Conservation (phyloP, 2,888 invertebrate genomes). For the Gibbula magus region DNA sequence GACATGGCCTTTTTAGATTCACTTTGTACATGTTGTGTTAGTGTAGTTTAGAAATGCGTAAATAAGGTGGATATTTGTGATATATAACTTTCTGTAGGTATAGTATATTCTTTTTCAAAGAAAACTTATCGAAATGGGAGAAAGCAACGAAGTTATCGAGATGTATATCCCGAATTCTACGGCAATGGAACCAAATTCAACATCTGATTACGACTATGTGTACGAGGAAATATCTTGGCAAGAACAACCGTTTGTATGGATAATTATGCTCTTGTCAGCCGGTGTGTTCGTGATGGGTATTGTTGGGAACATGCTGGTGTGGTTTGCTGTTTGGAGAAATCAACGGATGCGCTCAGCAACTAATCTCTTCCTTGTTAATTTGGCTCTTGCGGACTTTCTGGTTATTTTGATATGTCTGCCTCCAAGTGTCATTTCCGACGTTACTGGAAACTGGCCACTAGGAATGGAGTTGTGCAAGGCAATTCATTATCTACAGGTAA, state of each 20-base stretch:
- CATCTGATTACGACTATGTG: not conserved
- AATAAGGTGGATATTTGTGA: too few species aligned
- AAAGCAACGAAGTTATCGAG: slow-evolving; percentile 2
- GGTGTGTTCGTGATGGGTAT: slow-evolving; percentile 88
- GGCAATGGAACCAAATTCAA: not conserved
- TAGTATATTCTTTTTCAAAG: too few species aligned
- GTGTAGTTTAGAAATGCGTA: too few species aligned
- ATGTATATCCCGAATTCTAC: not conserved
- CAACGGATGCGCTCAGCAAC: slow-evolving; percentile 93
- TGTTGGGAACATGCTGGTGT: slow-evolving; percentile 91
- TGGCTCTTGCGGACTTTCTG: slow-evolving; percentile 89
- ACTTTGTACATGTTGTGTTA: too few species aligned
- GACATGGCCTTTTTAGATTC: too few species aligned
- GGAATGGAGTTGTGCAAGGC: slow-evolving; percentile 90
- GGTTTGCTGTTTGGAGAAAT: slow-evolving; percentile 91
- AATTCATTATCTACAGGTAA: slow-evolving; percentile 93
- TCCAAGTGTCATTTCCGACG: slow-evolving; percentile 91
- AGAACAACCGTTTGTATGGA: slow-evolving; percentile 78
- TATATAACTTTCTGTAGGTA: too few species aligned
- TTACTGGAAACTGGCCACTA: slow-evolving; percentile 95
- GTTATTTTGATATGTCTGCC: slow-evolving; percentile 92
- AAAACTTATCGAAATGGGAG: not conserved
- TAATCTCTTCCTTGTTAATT: slow-evolving; percentile 93
- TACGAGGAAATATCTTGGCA: not conserved
- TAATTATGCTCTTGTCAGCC: slow-evolving; percentile 85